Conservation (phyloP, 2,888 invertebrate species). For the Clostera curtula region DNA sequence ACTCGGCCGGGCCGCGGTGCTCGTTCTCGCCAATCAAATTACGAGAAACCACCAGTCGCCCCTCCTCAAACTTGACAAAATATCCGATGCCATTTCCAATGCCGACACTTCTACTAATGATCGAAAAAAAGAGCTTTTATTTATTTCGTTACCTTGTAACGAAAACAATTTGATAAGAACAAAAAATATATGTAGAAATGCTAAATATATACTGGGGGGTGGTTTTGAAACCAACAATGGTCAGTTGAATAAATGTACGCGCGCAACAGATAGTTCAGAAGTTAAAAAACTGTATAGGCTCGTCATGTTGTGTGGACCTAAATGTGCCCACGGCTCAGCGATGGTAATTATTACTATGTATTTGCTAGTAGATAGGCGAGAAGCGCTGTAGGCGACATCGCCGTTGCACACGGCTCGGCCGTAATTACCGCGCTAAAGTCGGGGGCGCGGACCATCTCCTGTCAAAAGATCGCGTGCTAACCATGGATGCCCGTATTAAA, state of each 20-base stretch:
- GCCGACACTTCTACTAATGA: slow-evolving; percentile 60
- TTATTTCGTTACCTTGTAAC: too few relatives aligned
- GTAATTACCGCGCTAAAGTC: slow-evolving; percentile 64
- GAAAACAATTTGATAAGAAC: too few relatives aligned
- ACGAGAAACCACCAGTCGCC: slow-evolving; percentile 38
- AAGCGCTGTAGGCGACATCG: slow-evolving; percentile 58
- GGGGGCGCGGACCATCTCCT: slow-evolving; percentile 63
- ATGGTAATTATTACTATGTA: background rate
- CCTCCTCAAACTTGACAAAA: slow-evolving; percentile 47
- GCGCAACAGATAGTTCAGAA: too few relatives aligned
- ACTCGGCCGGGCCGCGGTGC: slow-evolving; percentile 35
- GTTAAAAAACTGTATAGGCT: too few relatives aligned
- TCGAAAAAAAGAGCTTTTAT: slow-evolving; percentile 14
- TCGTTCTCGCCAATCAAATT: slow-evolving; percentile 61
- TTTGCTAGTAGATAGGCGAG: slow-evolving; percentile 15
- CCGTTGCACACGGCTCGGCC: slow-evolving; percentile 56
- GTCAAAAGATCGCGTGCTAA: slow-evolving; percentile 70
- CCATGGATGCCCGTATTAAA: slow-evolving; percentile 68
- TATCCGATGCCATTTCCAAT: slow-evolving; percentile 37
- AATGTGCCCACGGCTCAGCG: background rate
- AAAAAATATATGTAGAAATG: too few relatives aligned
- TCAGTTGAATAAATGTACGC: too few relatives aligned
- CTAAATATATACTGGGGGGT: too few relatives aligned
- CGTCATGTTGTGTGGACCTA: background rate
- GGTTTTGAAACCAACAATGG: too few relatives aligned